Conservation (phyloP, 2,113 vertebrate genomes). For the Lycaon pictus region DNA sequence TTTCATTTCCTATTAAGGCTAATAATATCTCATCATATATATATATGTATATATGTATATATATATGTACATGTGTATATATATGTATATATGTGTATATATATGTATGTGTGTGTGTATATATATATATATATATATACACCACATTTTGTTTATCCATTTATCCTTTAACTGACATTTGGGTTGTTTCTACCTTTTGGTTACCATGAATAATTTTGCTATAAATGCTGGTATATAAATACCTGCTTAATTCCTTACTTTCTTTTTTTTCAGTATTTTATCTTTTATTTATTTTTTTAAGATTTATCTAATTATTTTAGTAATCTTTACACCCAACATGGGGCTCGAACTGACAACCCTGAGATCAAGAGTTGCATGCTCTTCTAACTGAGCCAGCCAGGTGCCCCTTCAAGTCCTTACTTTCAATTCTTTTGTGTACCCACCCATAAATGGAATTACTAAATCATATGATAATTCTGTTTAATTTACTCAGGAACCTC, state of each 20-base stretch:
- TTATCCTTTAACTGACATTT: not conserved
- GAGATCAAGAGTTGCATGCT: too few species aligned
- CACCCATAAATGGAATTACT: not conserved
- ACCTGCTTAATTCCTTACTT: not conserved
- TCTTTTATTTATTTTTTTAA: too few species aligned
- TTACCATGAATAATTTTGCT: not conserved
- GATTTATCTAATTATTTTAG: too few species aligned
- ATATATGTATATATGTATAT: too few species aligned
- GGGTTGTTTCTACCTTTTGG: not conserved
- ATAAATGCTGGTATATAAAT: not conserved
- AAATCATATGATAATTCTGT: not conserved
- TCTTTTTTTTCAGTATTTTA: not conserved
- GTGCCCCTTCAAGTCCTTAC: not conserved
- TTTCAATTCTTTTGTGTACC: not conserved
- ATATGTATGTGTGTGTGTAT: not conserved
- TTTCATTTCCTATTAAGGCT: not conserved
- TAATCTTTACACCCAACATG: too few species aligned
- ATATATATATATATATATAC: not conserved
- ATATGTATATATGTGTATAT: too few species aligned
- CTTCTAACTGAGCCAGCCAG: too few species aligned
- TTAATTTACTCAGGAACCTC: not conserved
- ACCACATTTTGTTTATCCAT: not conserved
- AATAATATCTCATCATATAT: not conserved
- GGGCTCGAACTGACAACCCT: too few species aligned
- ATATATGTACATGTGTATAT: too few species aligned